Evolutionary conservation across 2,113 vertebrate genomes (phyloP), one percentile per base, ranked within the genome.

Genomic region (Neoarius graeffei): DNA sequence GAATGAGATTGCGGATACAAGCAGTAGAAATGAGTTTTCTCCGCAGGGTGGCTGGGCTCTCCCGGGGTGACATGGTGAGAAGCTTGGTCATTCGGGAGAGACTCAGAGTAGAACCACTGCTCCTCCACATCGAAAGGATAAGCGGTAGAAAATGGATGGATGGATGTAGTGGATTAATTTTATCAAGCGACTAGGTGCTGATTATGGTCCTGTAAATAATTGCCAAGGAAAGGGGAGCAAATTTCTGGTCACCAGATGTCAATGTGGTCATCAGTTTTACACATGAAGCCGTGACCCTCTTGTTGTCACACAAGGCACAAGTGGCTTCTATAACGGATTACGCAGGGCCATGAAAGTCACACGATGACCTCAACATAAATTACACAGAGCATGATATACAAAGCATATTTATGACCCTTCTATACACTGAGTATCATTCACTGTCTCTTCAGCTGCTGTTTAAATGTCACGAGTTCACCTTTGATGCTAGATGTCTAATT

Each of bases 281-380:
- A 86, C 89, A 85, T 86, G 60, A 17, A 89, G 86, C 88, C 85
- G 88, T 76, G 89, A 85, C 91, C 90, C 85, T 74, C 89, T 84
- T 80, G 7, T 42, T 60, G 71, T 67, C 69, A 27, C 54, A 92
- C 86, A 88, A 89, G 82, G 83, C 90, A 91, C 89, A 23, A 87
- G 85, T 90, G 82, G 42, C 50, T 84, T 84, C 87, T 90, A 89
- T 89, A 92, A 94, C 94, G 88, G 92, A 94, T 94, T 92, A 90
- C 89, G 84, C 83, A 76, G 85, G 88, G 90, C 89, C 91, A 89
- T 92, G 89, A 94, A 93, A 91, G 91, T 90, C 85, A 42, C 76
- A 57, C 30, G 80, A 85, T 85, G 84, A 82, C 84, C 62, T 87
- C 77, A 27, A 50, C 83, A 71, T 62, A 71, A 76, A 83, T 83